Base-by-base conservation (phyloP, 2,113 vertebrate genomes). In the Tenebrosternarchus preto region DNA sequence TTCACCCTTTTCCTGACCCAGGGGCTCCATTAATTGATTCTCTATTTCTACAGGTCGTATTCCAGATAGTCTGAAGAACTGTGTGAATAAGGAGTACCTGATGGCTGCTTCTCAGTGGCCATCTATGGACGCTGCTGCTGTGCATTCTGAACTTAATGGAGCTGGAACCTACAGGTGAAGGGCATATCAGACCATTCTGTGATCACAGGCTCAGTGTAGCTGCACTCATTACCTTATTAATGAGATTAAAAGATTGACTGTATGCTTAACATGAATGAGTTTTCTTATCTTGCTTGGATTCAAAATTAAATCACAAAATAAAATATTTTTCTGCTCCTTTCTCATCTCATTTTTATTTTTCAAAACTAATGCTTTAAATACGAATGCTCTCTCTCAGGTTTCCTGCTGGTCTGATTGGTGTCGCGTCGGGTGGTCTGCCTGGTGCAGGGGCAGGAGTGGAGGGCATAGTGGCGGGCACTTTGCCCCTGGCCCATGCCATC, bases 71-170 rank as follows among this genome's bases (percentile, higher is more conserved):
- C 90, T 97, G 89, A 96, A 95, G 91, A 97, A 97, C 91, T 97
- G 96, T 85, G 96, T 97, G 89, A 97, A 97, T 90, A 97, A 97
- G 90, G 96, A 97, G 82, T 97, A 96, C 87, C 94, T 97, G 89
- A 92, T 96, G 92, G 90, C 95, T 76, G 94, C 96, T 56, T 94
- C 95, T 84, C 96, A 95, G 90, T 97, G 96, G 96, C 91, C 96
- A 59, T 90, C 89, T 89, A 95, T 97, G 88, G 96, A 97, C 83
- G 92, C 95, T 33, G 91, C 95, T 77, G 66, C 95, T 70, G 94
- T 97, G 77, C 96, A 96, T 88, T 91, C 95, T 74, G 96, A 97
- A 82, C 95, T 96, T 66, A 97, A 97, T 0, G 95, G 95, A 90
- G 91, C 90, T 66, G 90, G 91, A 61, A 43, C 89, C 59, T 97